Conservation (phyloP, 2,888 invertebrate species). For the Gonocerus acuteangulatus region DNA sequence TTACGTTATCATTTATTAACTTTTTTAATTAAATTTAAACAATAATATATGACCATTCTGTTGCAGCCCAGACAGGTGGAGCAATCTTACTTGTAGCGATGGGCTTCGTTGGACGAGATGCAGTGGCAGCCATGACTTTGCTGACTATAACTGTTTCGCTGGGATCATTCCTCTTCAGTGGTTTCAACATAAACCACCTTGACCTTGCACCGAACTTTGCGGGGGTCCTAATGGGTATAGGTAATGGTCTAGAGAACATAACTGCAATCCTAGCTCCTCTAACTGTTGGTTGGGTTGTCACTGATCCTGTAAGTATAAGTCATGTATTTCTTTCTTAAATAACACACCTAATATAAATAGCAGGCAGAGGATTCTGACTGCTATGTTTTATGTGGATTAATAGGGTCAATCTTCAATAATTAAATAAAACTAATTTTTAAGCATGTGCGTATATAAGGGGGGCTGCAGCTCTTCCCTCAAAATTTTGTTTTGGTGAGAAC, state of each 20-base stretch:
- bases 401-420: too few relatives aligned
- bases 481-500: too few relatives aligned
- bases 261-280: slow-evolving; percentile 46
- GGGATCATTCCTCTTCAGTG: slow-evolving; percentile 43
- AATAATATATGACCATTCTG: neutral
- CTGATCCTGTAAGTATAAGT: slow-evolving; percentile 40
- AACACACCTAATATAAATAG: too few relatives aligned
- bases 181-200: slow-evolving; percentile 47
- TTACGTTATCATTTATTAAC: too few relatives aligned
- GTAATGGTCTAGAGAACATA: slow-evolving; percentile 46
- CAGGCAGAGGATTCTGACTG: too few relatives aligned
- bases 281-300: slow-evolving; percentile 43
- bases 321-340: neutral
- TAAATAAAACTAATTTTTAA: too few relatives aligned
- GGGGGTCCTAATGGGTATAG: slow-evolving; percentile 48
- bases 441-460: too few relatives aligned
- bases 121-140: slow-evolving; percentile 34
- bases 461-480: too few relatives aligned
- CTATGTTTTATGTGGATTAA: too few relatives aligned
- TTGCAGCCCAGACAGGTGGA: slow-evolving; percentile 33
- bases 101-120: slow-evolving; percentile 38
- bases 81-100: slow-evolving; percentile 45
- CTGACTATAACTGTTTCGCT: slow-evolving; percentile 34
- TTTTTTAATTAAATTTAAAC: too few relatives aligned
- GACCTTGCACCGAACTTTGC: slow-evolving; percentile 49